phyloP scores from a whole-genome alignment of 2,888 invertebrate species.

The Macrosoma leucophasiata region DNA sequence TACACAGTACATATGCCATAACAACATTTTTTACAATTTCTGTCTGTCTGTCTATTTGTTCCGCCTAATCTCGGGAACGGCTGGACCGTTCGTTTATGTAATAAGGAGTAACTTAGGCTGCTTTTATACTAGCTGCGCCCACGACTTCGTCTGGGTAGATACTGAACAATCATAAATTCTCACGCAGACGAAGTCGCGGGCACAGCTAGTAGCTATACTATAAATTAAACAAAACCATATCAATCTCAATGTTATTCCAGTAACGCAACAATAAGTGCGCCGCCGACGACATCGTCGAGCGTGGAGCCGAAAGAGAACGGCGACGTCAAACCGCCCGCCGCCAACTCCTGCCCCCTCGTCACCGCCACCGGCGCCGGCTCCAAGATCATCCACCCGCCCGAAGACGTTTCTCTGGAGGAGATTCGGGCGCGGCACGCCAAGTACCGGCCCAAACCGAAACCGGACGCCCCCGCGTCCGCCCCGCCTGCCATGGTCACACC shows the following conservation, averaged over 20 bases:
- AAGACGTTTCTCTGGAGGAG: conserved; percentile 93
- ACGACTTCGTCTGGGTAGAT: too few relatives aligned
- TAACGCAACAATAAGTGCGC: conserved; percentile 85
- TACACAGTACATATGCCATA: too few relatives aligned
- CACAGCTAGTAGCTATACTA: too few relatives aligned
- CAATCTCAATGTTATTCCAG: conserved; percentile 47
- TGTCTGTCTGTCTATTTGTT: too few relatives aligned
- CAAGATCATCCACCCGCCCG: conserved; percentile 94
- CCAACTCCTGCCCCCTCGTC: conserved; percentile 73
- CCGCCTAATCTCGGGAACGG: too few relatives aligned
- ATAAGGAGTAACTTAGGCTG: too few relatives aligned
- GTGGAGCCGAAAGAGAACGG: conserved; percentile 58
- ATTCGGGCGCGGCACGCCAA: conserved; percentile 81
- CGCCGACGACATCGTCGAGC: conserved; percentile 73
- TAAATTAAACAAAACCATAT: too few relatives aligned
- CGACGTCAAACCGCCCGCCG: conserved; percentile 56
- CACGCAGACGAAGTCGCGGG: too few relatives aligned
- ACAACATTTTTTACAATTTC: too few relatives aligned
- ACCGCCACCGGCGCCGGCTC: conserved; percentile 89
- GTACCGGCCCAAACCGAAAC: conserved; percentile 73
- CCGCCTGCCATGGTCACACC: conserved; percentile 40
- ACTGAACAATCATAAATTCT: too few relatives aligned
- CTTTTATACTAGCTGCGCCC: too few relatives aligned
- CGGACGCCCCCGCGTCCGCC: conserved; percentile 37
- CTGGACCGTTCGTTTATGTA: too few relatives aligned